These are phyloP conservation scores for Pemphredon lugubris DNA, from an alignment of 2,888 invertebrate species.

Conservation along the genomic window DNA sequence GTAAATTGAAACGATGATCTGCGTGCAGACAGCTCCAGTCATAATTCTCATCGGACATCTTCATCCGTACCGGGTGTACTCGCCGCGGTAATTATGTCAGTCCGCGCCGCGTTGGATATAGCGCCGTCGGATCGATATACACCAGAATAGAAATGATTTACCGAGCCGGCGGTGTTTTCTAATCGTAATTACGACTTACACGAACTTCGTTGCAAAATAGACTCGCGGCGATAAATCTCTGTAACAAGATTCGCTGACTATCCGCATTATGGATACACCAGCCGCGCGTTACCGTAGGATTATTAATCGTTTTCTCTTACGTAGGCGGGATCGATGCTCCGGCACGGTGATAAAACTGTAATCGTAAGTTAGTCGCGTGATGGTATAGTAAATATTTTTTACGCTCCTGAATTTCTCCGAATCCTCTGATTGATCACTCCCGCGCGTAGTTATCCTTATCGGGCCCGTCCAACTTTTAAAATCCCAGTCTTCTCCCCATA, in stretches of 20 bases:
- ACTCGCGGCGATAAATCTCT: constrained; percentile 21
- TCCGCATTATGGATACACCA: constrained; percentile 1
- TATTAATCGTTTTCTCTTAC: too few relatives aligned
- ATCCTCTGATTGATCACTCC: too few relatives aligned
- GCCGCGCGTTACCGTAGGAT: too few relatives aligned
- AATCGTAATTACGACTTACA: constrained; percentile 49
- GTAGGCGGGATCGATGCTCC: too few relatives aligned
- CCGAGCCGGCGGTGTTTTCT: constrained; percentile 33
- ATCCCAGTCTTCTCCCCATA: too few relatives aligned
- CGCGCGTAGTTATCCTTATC: too few relatives aligned
- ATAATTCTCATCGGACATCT: constrained; percentile 60
- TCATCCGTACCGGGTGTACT: constrained; percentile 53
- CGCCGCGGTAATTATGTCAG: constrained; percentile 55
- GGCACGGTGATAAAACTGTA: too few relatives aligned
- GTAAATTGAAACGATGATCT: constrained; percentile 64
- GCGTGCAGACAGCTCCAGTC: constrained; percentile 40
- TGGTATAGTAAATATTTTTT: too few relatives aligned
- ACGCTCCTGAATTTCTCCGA: too few relatives aligned
- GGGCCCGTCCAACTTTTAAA: too few relatives aligned
- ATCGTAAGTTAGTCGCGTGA: too few relatives aligned
- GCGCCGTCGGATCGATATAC: constrained; percentile 48
- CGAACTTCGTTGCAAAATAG: constrained; percentile 37
- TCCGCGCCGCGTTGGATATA: constrained; percentile 3
- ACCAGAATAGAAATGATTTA: constrained; percentile 49
- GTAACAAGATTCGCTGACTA: constrained; percentile 24